Evolutionary conservation across 2,888 invertebrate genomes (phyloP), one percentile per base, ranked within the genome.

Genomic region (Sepioteuthis lessoniana): DNA sequence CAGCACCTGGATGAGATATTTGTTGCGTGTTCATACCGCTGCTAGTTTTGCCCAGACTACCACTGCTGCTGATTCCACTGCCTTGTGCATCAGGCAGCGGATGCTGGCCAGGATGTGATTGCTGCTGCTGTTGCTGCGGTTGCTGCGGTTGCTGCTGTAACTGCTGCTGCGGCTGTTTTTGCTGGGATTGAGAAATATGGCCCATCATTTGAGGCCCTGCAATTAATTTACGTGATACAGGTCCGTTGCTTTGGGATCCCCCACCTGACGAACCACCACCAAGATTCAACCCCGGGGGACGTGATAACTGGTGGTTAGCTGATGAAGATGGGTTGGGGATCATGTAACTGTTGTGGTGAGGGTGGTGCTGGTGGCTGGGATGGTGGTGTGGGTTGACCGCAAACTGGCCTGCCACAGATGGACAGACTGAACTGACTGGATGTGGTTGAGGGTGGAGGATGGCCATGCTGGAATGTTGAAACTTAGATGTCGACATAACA

Each of bases 351-450:
- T 91, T 91, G 46, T 91, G 91, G 31, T 46, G 31, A 31, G 91
- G 91, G 91, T 91, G 91, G n/a, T 91, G 91, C 31, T 91, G 91
- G 42, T 91, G 91, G 91, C 47, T 91, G 28, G 91, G 91, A 42
- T 91, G 42, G n/a, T 46, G 91, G 28, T 91, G 91, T 42, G 42
- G 91, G 31, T 91, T 91, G 46, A 91, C 42, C 16, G 46, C 91
- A 42, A 46, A 46, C 31, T 38, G 91, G n/a, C 91, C 47, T n/a
- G 46, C 91, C 91, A n/a, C n/a, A 28, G 46, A n/a, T 16, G 47
- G 47, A 47, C 91, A 91, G 19, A 91, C 5, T 10, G 91, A 91
- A 46, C 91, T 91, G 47, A 91, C 91, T 5, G 91, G 91, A 31
- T 91, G 91, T n/a, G 91, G 91, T n/a, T 91, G 91, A 0, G 91